These are phyloP conservation scores for Diloba caeruleocephala DNA, from an alignment of 2,888 invertebrate genomes.

Conservation along the genomic window DNA sequence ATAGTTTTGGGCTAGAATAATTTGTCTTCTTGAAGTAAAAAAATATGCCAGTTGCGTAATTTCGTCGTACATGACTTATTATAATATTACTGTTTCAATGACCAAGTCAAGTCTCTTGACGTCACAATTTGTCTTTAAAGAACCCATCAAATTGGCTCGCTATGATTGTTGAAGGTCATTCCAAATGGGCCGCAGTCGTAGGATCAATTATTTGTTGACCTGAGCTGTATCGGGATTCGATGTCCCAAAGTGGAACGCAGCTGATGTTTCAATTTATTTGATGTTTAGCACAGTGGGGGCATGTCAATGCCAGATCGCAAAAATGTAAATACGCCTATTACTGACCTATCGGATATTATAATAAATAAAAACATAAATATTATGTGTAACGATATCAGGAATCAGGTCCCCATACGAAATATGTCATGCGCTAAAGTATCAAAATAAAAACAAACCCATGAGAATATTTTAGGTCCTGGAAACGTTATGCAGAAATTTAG, in stretches of 20 bases:
- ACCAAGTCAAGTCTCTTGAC: slow-evolving; percentile 40
- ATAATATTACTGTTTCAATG: slow-evolving; percentile 9
- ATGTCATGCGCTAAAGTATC: too few species aligned
- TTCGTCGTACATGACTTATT: too few species aligned
- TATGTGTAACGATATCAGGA: too few species aligned
- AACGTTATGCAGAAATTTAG: too few species aligned
- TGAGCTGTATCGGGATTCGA: slow-evolving; percentile 74
- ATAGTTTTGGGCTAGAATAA: too few species aligned
- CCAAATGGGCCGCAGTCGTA: slow-evolving; percentile 64
- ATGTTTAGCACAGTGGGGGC: slow-evolving; percentile 38
- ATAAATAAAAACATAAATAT: too few species aligned
- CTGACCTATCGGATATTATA: too few species aligned
- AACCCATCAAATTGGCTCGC: slow-evolving; percentile 52
- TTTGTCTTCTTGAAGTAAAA: too few species aligned
- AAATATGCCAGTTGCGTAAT: too few species aligned
- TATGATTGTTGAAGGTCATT: slow-evolving; percentile 71
- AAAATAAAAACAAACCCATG: too few species aligned
- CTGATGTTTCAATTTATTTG: slow-evolving; percentile 65
- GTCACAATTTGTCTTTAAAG: slow-evolving; percentile 41
- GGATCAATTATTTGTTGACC: slow-evolving; percentile 82
- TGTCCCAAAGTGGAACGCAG: slow-evolving; percentile 62
- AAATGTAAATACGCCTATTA: not conserved
- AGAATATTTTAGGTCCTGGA: too few species aligned
- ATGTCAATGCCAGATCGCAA: slow-evolving; percentile 55
- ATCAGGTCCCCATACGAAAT: too few species aligned